Evolutionary conservation across 2,888 invertebrate species (phyloP), one percentile per base, ranked within the genome.

Genomic region (Protula sp.): DNA sequence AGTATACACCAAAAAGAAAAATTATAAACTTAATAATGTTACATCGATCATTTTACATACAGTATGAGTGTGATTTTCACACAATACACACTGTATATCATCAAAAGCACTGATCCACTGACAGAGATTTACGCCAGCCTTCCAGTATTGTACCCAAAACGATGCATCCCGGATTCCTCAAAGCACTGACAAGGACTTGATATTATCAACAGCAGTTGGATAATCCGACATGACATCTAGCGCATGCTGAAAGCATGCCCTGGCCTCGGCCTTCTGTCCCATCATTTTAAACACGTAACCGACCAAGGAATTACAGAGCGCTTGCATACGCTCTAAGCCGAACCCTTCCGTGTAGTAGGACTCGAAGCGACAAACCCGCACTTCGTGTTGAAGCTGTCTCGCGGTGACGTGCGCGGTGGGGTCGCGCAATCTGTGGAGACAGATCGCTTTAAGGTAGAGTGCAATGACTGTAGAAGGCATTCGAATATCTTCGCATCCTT

Each of bases 301-400:
- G 9, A 62, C 31, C 47, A 64, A 29, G 2, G 60, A 62, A 30
- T 48, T 48, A 22, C 59, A 60, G 9, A 64, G 30, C 1, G 64
- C 61, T 45, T 59, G 55, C 64, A 64, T 64, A 24, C 60, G 22
- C 52, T 64, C 58, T 52, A 60, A 54, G 1, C 64, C 64, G 29
- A 57, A 64, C 14, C 60, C 62, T 29, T 59, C 60, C 14, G 48
- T 26, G 47, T 60, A 64, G 47, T 62, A 64, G 19, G 54, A 26
- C 24, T 55, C 58, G 38, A 50, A 64, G 24, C 48, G 47, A 51
- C 62, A 64, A n/a, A 38, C 38, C 14, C 38, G 38, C 2, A 55
- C 54, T 47, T 64, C 64, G 3, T 55, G 55, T 26, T 53, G 29
- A 19, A 64, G 60, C 50, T 62, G 62, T 24, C 31, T 48, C 22